Evolutionary conservation across 1,140 invertebrate species (phyloP).

Genomic region (Coelopa frigida): DNA sequence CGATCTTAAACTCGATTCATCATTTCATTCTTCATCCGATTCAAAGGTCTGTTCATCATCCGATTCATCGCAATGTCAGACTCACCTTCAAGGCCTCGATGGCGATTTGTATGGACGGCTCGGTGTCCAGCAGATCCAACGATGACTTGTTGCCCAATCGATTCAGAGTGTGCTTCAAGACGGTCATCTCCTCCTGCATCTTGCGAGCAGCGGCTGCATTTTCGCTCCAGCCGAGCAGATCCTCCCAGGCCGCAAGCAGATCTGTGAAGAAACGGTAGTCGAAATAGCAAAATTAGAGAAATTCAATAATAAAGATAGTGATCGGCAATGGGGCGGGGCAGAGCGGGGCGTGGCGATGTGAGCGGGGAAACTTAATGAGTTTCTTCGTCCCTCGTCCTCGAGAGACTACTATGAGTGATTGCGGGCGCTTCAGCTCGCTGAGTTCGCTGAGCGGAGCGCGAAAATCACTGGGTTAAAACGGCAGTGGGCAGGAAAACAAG

Average conservation of each 20-base stretch:
- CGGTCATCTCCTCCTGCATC: conserved; percentile 41
- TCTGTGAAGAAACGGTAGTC: conserved; percentile 22
- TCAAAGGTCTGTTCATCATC: not conserved
- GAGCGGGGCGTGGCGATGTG: no score
- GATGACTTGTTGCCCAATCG: conserved; percentile 30
- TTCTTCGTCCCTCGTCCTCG: no score
- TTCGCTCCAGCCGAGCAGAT: conserved; percentile 42
- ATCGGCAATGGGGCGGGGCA: not conserved
- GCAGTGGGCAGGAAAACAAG: no score
- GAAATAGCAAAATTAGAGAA: not conserved
- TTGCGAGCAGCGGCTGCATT: conserved; percentile 40
- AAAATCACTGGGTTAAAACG: no score
- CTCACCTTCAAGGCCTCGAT: conserved; percentile 40
- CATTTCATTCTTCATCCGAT: not conserved
- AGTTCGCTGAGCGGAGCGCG: no score
- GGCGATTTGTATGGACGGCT: conserved; percentile 39
- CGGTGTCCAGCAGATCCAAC: conserved; percentile 37
- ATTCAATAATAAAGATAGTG: not conserved
- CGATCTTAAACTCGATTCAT: not conserved
- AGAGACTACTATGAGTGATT: no score
- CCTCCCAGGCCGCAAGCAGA: conserved; percentile 40
- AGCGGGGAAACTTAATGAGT: no score
- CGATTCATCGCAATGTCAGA: not conserved
- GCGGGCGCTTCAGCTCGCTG: no score
- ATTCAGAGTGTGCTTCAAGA: conserved; percentile 30